Evolutionary conservation across 2,113 vertebrate genomes (phyloP).

Genomic region (Oxyura jamaicensis): DNA sequence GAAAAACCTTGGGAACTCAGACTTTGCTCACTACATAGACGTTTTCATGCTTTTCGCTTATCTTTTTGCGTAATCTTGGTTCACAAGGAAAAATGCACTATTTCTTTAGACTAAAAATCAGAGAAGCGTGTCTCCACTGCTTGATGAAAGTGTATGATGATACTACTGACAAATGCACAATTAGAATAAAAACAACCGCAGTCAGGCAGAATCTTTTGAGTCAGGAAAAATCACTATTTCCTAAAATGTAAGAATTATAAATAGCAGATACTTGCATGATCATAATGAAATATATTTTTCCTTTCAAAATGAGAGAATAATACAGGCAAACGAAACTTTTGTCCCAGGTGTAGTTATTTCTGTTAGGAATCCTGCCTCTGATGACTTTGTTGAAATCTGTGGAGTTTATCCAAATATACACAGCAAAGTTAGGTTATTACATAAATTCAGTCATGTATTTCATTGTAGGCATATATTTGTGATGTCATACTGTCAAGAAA

Average conservation of each 20-base stretch:
- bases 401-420: not conserved
- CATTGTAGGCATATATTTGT: not conserved
- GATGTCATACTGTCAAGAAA: not conserved
- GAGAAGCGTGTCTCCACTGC: not conserved
- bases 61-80: not conserved
- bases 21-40: not conserved
- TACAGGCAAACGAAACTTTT: fast-evolving
- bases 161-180: not conserved
- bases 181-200: not conserved
- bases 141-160: not conserved
- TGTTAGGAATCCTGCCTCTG: not conserved
- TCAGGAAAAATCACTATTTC: not conserved
- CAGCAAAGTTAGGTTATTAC: not conserved
- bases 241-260: not conserved
- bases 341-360: not conserved
- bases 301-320: not conserved
- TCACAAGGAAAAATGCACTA: not conserved
- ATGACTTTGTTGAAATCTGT: not conserved
- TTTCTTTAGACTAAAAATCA: slow-evolving; percentile 1
- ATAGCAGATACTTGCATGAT: not conserved
- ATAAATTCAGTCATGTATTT: not conserved
- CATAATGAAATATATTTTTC: not conserved
- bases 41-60: not conserved
- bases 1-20: not conserved
- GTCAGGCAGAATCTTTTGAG: not conserved